Evolutionary conservation across 1,140 invertebrate species (phyloP).

Genomic region (Dryas iulia): DNA sequence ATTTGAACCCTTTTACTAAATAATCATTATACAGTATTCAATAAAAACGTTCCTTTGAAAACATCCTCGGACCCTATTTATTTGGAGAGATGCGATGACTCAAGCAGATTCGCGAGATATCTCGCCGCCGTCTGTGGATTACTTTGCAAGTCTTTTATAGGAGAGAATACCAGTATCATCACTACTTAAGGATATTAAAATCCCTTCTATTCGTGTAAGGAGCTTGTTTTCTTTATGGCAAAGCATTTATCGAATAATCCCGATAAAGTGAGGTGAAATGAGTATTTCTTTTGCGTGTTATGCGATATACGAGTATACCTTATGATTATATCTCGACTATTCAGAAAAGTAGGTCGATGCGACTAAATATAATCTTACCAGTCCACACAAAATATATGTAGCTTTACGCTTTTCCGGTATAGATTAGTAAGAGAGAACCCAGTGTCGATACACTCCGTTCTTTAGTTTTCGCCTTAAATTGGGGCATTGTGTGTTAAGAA

Average conservation of each 20-base stretch:
- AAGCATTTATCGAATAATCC: slow-evolving; percentile 64
- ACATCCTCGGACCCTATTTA: slow-evolving; percentile 68
- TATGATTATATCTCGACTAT: background rate
- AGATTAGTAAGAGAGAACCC: too few species aligned
- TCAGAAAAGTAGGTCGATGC: background rate
- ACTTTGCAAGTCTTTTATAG: slow-evolving; percentile 78
- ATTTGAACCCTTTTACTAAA: slow-evolving; percentile 18
- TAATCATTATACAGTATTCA: slow-evolving; percentile 34
- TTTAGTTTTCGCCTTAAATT: too few species aligned
- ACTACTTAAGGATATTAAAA: slow-evolving; percentile 80
- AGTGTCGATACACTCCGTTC: too few species aligned
- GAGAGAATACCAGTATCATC: slow-evolving; percentile 73
- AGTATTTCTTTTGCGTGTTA: background rate
- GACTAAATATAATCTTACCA: background rate
- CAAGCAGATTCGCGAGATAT: slow-evolving; percentile 73
- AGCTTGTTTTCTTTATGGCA: slow-evolving; percentile 75
- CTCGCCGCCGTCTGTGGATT: slow-evolving; percentile 71
- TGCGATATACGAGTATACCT: too few species aligned
- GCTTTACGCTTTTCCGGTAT: too few species aligned
- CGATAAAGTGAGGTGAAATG: slow-evolving; percentile 39
- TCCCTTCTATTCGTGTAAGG: slow-evolving; percentile 75
- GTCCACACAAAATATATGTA: too few species aligned
- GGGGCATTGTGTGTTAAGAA: too few species aligned
- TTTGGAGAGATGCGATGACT: slow-evolving; percentile 76
- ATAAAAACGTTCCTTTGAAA: slow-evolving; percentile 57